Evolutionary conservation across 2,113 vertebrate genomes (phyloP).

Genomic region (Vanacampus margaritifer): DNA sequence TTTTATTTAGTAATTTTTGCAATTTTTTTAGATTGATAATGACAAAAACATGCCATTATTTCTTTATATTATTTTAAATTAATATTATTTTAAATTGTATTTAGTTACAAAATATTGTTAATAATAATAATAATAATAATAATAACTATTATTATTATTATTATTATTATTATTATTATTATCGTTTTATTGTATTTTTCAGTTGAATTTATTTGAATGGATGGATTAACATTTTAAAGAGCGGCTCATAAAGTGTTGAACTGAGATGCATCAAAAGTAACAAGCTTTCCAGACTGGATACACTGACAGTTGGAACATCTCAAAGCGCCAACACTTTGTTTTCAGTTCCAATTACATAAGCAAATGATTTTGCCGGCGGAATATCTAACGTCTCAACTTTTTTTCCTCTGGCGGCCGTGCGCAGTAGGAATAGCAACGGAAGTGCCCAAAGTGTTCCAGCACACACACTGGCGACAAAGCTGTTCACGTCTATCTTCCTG

Average conservation of each 20-base stretch:
- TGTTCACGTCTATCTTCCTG: conserved; percentile 36
- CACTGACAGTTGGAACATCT: not conserved
- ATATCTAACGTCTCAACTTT: conserved; percentile 50
- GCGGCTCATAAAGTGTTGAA: not conserved
- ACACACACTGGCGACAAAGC: conserved; percentile 47
- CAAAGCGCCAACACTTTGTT: not conserved
- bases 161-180: too few species aligned
- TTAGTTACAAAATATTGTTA: too few species aligned
- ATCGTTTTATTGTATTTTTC: too few species aligned
- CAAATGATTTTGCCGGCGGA: conserved; percentile 47
- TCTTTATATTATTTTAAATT: too few species aligned
- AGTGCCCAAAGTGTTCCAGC: conserved; percentile 17
- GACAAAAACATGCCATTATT: too few species aligned
- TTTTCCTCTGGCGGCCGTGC: conserved; percentile 17
- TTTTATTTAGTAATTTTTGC: too few species aligned
- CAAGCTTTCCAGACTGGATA: not conserved
- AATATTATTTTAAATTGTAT: too few species aligned
- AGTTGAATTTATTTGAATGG: too few species aligned
- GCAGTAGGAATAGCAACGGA: conserved; percentile 45
- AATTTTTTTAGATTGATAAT: too few species aligned
- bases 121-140: too few species aligned
- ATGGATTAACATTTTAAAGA: not conserved
- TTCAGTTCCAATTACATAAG: not conserved
- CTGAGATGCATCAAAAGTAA: not conserved
- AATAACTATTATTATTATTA: too few species aligned